phyloP scores from a whole-genome alignment of 2,888 invertebrate genomes.

The Drosophila pseudotalamancana region DNA sequence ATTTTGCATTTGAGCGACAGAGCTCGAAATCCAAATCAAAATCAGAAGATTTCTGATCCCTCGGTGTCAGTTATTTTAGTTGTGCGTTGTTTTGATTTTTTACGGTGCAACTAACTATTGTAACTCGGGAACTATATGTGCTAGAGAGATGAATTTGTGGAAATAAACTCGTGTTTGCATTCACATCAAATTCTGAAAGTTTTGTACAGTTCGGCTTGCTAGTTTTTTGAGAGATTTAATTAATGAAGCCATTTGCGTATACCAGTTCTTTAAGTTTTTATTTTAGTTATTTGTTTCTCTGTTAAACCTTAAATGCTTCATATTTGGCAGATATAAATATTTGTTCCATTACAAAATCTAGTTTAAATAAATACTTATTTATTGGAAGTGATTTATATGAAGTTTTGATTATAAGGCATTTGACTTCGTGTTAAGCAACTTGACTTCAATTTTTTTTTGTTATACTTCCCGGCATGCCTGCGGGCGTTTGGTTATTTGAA shows the following conservation, averaged over 20 bases:
- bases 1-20: conserved; percentile 37
- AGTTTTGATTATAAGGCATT: background rate
- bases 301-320: too few species aligned
- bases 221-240: too few species aligned
- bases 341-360: background rate
- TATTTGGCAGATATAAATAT: too few species aligned
- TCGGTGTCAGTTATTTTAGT: background rate
- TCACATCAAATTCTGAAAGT: too few species aligned
- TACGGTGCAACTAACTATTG: too few species aligned
- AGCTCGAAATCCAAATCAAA: conserved; percentile 25
- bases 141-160: too few species aligned
- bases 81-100: background rate
- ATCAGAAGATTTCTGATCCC: background rate
- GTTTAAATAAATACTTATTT: background rate
- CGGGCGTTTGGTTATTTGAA: conserved; percentile 50
- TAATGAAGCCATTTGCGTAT: too few species aligned
- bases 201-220: too few species aligned
- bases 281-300: too few species aligned
- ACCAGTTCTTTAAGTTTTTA: too few species aligned
- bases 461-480: conserved; percentile 17
- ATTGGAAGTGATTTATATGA: background rate
- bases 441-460: conserved; percentile 23
- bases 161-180: too few species aligned
- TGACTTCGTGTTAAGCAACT: background rate
- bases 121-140: too few species aligned